A percentile compares a stretch with the other conserved stretches of the same genome.
Evolutionary conservation across 2,113 vertebrate genomes (phyloP).

Genomic region (Aldabrachelys gigantea): DNA sequence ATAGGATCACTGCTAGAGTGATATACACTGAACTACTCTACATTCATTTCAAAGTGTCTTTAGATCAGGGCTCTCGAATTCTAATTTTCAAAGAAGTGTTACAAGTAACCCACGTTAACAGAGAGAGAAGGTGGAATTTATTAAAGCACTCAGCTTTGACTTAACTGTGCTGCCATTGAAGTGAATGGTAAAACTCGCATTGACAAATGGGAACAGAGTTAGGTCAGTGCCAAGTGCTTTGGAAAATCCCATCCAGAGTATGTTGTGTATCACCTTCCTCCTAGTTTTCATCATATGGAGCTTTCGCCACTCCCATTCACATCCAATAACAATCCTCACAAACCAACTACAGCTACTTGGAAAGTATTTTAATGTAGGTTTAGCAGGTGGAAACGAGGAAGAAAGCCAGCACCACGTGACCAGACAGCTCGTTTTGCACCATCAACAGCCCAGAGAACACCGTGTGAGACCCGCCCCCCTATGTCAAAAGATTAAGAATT

Average conservation of each 20-base stretch:
- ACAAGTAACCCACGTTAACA: background rate
- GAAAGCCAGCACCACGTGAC: background rate
- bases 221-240: background rate
- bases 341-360: background rate
- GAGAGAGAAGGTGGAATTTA: rapidly evolving
- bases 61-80: background rate
- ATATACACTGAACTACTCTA: background rate
- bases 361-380: background rate
- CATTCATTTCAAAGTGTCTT: background rate
- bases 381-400: background rate
- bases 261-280: background rate
- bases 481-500: background rate
- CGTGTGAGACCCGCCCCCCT: background rate
- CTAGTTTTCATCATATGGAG: background rate
- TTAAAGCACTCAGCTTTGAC: background rate
- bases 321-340: background rate
- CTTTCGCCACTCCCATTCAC: background rate
- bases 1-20: background rate
- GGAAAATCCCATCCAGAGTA: background rate
- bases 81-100: background rate
- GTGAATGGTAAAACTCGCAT: background rate
- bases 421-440: background rate
- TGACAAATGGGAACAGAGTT: background rate
- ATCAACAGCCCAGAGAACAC: background rate
- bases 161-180: background rate